phyloP scores from a whole-genome alignment of 2,888 invertebrate genomes.

The Hoplodrina blanda region DNA sequence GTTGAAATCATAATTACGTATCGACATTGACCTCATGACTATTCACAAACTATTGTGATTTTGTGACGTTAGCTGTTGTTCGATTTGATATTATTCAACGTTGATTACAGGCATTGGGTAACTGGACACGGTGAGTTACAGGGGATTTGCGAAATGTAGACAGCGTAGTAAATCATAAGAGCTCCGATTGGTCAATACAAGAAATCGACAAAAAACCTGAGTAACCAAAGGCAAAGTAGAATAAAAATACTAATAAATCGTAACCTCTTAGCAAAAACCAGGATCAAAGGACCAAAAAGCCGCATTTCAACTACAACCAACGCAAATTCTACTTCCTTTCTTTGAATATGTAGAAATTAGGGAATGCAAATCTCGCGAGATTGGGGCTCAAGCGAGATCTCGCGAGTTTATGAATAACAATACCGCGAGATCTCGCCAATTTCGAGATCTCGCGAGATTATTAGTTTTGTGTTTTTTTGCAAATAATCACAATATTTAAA shows the following conservation, averaged over 20 bases:
- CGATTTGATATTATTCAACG: slow-evolving; percentile 38
- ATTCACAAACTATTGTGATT: slow-evolving; percentile 26
- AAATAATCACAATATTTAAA: too few species aligned
- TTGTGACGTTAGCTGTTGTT: slow-evolving; percentile 24
- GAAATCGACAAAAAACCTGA: not conserved
- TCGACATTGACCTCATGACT: slow-evolving; percentile 58
- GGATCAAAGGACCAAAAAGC: not conserved
- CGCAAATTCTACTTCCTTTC: not conserved
- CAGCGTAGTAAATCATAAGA: slow-evolving; percentile 7
- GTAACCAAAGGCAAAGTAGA: too few species aligned
- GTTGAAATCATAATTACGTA: slow-evolving; percentile 48
- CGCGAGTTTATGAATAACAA: too few species aligned
- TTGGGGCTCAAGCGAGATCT: too few species aligned
- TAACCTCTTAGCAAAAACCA: not conserved
- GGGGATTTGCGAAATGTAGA: slow-evolving; percentile 26
- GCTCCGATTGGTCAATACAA: slow-evolving; percentile 16
- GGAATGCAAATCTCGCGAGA: too few species aligned
- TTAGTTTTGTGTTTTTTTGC: too few species aligned
- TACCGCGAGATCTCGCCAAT: too few species aligned
- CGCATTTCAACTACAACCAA: not conserved
- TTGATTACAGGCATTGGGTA: slow-evolving; percentile 41
- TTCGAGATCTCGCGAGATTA: too few species aligned
- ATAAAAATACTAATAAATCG: too few species aligned
- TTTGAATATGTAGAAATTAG: not conserved
- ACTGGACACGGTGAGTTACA: slow-evolving; percentile 21